phyloP scores from a whole-genome alignment of 1,140 invertebrate genomes.

The Drosophila willistoni region DNA sequence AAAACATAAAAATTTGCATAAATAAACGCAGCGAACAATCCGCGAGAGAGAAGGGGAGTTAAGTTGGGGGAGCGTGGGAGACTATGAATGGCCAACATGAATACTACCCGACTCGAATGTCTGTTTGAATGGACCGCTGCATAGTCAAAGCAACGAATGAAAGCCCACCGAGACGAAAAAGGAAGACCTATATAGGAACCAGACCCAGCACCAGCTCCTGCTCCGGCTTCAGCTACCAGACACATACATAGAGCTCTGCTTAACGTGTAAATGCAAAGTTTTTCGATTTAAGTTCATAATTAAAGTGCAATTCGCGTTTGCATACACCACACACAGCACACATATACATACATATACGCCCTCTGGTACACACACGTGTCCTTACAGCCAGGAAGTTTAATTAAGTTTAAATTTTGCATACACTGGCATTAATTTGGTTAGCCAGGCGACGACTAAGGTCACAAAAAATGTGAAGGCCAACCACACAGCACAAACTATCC shows the following conservation, averaged over 20 bases:
- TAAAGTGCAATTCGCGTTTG: constrained; percentile 61
- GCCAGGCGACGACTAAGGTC: constrained; percentile 57
- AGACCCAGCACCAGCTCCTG: not conserved
- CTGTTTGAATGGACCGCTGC: constrained; percentile 60
- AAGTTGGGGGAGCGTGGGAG: not conserved
- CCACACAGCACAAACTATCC: not conserved
- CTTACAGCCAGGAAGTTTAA: constrained; percentile 58
- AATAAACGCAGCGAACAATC: constrained; percentile 36
- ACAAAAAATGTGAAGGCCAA: constrained; percentile 27
- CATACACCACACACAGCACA: constrained; percentile 13
- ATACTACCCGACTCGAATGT: constrained; percentile 44
- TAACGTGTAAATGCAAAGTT: constrained; percentile 68
- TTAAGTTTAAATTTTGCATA: constrained; percentile 74
- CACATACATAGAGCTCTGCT: not conserved
- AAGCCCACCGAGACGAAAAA: constrained; percentile 35
- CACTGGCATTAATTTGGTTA: constrained; percentile 56
- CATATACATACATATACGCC: constrained; percentile 15
- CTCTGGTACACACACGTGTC: constrained; percentile 8
- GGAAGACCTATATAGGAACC: constrained; percentile 11
- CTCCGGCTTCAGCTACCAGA: constrained; percentile 7
- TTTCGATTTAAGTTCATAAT: constrained; percentile 82
- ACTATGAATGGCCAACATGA: constrained; percentile 61
- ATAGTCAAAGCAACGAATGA: constrained; percentile 48
- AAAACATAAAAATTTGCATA: constrained; percentile 64
- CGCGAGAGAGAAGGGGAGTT: not conserved